phyloP scores from a whole-genome alignment of 1,140 invertebrate species.

The Calliphora vicina region DNA sequence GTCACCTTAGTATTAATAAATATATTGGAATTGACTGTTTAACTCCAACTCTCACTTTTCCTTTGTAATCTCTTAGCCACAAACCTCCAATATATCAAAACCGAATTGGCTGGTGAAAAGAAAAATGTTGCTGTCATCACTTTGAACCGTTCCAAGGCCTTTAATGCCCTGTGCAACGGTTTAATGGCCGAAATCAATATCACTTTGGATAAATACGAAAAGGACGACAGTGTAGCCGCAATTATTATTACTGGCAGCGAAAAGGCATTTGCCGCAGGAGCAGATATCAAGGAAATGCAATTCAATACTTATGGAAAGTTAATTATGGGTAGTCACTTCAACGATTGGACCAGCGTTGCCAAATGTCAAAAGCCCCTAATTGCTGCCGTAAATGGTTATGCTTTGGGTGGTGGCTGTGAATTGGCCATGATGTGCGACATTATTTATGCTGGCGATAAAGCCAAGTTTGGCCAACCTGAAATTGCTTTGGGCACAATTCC shows the following conservation, averaged over 20 bases:
- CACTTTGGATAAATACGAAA: slow-evolving; percentile 79
- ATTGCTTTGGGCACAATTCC: slow-evolving; percentile 97
- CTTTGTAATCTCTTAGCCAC: slow-evolving; percentile 58
- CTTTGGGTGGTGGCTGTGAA: slow-evolving; percentile 95
- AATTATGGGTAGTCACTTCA: slow-evolving; percentile 76
- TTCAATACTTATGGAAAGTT: slow-evolving; percentile 79
- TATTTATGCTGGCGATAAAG: slow-evolving; percentile 97
- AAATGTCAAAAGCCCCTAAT: slow-evolving; percentile 91
- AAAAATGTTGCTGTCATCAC: slow-evolving; percentile 92
- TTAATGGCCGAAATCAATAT: slow-evolving; percentile 85
- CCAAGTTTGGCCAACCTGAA: slow-evolving; percentile 98
- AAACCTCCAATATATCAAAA: slow-evolving; percentile 77
- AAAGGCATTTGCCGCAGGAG: slow-evolving; percentile 96
- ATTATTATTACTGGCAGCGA: slow-evolving; percentile 96
- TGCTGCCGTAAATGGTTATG: slow-evolving; percentile 97
- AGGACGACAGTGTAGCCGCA: slow-evolving; percentile 79
- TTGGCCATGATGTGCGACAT: slow-evolving; percentile 99
- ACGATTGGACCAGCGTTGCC: slow-evolving; percentile 80
- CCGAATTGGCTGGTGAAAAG: slow-evolving; percentile 83
- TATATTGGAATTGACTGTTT: too few relatives aligned
- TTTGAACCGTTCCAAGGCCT: slow-evolving; percentile 90
- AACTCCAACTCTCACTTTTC: too few relatives aligned
- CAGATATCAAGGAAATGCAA: slow-evolving; percentile 98
- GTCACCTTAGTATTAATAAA: too few relatives aligned
- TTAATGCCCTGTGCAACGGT: slow-evolving; percentile 93